A percentile compares a stretch with the other conserved stretches of the same genome.
phyloP scores from a whole-genome alignment of 2,797 vertebrate genomes.

The Halcyon smyrnensis region DNA sequence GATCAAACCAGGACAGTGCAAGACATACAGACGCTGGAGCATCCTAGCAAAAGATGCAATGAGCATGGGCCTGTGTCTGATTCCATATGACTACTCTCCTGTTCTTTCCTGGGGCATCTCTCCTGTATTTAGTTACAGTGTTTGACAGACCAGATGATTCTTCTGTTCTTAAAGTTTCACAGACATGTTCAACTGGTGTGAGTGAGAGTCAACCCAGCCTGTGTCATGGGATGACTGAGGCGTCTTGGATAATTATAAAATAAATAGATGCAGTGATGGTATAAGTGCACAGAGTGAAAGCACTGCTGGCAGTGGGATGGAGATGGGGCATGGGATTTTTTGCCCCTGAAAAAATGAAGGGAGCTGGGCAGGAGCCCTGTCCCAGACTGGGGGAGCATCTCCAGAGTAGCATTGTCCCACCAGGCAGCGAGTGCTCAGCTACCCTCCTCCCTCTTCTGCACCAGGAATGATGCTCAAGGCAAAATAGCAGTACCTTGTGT shows the following conservation, averaged over 20 bases:
- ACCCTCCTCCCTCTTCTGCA: neutral
- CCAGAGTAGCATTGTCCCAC: neutral
- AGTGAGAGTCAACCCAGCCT: neutral
- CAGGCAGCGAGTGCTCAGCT: neutral
- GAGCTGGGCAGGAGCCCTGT: neutral
- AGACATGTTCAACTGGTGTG: neutral
- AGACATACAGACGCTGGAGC: neutral
- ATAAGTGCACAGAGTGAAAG: neutral
- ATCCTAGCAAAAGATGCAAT: neutral
- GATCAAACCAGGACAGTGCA: neutral
- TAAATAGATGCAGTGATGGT: conserved; percentile 3
- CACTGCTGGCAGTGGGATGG: neutral
- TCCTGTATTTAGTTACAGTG: neutral
- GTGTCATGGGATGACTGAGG: neutral
- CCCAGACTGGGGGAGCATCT: neutral
- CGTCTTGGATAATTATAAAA: neutral
- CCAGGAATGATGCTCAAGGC: neutral
- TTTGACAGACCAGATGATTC: conserved; percentile 26
- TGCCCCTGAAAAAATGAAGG: neutral
- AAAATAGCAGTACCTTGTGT: neutral
- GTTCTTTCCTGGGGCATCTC: conserved; percentile 15
- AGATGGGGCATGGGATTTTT: neutral
- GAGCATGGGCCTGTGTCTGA: neutral
- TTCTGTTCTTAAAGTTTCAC: conserved; percentile 15
- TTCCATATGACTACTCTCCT: neutral